phyloP scores from a whole-genome alignment of 2,888 invertebrate genomes.

The Polylopha cassiicola region DNA sequence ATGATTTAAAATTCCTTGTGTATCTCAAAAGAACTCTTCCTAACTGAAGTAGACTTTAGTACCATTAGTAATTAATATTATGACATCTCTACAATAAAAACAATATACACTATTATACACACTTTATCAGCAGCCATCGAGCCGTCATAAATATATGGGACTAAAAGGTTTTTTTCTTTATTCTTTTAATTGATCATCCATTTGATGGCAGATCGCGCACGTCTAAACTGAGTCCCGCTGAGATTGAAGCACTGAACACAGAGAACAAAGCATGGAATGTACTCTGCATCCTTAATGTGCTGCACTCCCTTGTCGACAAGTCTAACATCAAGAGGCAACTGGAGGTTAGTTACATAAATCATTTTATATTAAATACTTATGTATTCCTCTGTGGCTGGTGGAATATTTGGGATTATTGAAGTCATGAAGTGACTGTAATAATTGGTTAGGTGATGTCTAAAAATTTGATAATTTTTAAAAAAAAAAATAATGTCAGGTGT shows the following conservation, averaged over 20 bases:
- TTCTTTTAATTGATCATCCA: neutral
- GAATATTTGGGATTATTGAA: too few species aligned
- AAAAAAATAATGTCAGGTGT: conserved; percentile 61
- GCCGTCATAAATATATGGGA: too few species aligned
- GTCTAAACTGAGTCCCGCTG: conserved; percentile 87
- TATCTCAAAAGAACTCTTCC: too few species aligned
- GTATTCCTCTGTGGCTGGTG: too few species aligned
- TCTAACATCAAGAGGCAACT: conserved; percentile 98
- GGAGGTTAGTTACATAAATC: conserved; percentile 79
- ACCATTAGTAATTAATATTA: too few species aligned
- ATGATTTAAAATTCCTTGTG: too few species aligned
- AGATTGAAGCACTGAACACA: conserved; percentile 85
- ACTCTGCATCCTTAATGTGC: conserved; percentile 96
- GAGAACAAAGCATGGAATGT: conserved; percentile 98
- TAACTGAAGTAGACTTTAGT: too few species aligned
- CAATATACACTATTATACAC: too few species aligned
- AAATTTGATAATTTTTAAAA: neutral
- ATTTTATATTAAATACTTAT: neutral
- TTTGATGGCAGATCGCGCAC: conserved; percentile 71
- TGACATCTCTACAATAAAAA: too few species aligned
- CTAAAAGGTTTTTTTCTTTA: neutral
- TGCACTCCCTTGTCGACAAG: conserved; percentile 98
- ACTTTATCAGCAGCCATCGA: too few species aligned
- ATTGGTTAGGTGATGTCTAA: neutral
- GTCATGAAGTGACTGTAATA: neutral